Evolutionary conservation across 2,113 vertebrate species (phyloP), one percentile per base, ranked within the genome.

Genomic region (Muntiacus reevesi): DNA sequence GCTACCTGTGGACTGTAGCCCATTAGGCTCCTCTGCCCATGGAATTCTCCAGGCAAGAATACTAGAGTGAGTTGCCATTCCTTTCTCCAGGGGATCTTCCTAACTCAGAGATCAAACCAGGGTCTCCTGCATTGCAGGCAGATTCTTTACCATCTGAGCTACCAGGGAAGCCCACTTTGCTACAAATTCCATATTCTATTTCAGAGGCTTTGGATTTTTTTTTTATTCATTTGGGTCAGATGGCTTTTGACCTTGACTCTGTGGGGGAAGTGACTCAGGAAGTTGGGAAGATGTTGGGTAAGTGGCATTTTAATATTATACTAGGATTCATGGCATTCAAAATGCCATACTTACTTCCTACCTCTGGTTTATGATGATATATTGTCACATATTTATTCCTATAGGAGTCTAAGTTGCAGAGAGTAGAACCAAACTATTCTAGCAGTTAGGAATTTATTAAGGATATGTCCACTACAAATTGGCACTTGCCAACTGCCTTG

Each of bases 1-100:
- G 12, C 0, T 0, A 76, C 23, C 71, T 7, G 12, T 76, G 40
- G 23, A 27, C 6, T 14, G 12, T 76, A 43, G 23, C 23, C 40
- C 12, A 43, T 13, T 14, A 27, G 23, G 12, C 36, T 76, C 40
- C 23, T 76, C 71, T 43, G 71, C 23, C 40, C 40, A 15, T 76
- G 71, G 21, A 27, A 76, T 76, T 76, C 71, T 7, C 71, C 12
- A 76, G 40, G 40, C 71, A 76, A 43, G 71, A 76, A 76, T 76
- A 76, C 71, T 27, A 23, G 36, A 76, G 23, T 76, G 23, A 23
- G 71, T 27, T 76, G 71, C 40, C 40, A 76, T 43, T 43, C 13
- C 12, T 23, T 43, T 43, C 71, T 43, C 23, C 23, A 76, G 23
- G 40, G 40, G 23, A 43, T 76, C 40, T 43, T 76, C 40, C 71